Conservation (phyloP, 2,113 vertebrate genomes). For the Prionailurus viverrinus region DNA sequence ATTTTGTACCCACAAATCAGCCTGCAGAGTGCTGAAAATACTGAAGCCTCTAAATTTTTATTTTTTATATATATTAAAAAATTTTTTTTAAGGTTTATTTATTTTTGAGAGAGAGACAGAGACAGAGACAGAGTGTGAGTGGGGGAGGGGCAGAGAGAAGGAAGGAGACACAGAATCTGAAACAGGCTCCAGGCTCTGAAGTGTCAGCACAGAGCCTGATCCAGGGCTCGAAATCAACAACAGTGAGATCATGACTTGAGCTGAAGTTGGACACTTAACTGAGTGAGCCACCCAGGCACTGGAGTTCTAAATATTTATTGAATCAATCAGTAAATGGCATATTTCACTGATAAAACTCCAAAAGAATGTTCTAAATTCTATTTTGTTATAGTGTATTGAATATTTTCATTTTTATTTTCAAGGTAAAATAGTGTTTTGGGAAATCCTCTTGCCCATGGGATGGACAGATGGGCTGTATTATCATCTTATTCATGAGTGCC, state of each 20-base stretch:
- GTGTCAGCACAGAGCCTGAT: too few relatives aligned
- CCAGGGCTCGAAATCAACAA: too few relatives aligned
- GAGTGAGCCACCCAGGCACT: too few relatives aligned
- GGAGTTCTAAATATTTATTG: neutral
- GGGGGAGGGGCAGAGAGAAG: too few relatives aligned
- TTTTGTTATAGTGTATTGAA: neutral
- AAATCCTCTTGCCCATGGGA: neutral
- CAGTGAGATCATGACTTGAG: too few relatives aligned
- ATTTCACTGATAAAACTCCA: neutral
- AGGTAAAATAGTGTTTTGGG: neutral
- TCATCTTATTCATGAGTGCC: neutral
- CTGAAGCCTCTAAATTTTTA: neutral
- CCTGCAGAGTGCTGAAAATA: neutral
- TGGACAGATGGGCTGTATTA: neutral
- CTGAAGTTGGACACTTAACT: too few relatives aligned
- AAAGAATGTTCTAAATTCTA: neutral
- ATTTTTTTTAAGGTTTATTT: too few relatives aligned
- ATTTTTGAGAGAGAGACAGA: too few relatives aligned
- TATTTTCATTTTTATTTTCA: slow-evolving; percentile 10
- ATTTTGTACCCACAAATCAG: neutral
- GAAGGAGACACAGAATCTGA: too few relatives aligned
- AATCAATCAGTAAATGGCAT: neutral
- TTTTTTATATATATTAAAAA: too few relatives aligned
- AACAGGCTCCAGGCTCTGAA: too few relatives aligned
- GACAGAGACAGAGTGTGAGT: too few relatives aligned